Evolutionary conservation across 2,797 vertebrate species (phyloP).

Genomic region (Uromys caudimaculatus): DNA sequence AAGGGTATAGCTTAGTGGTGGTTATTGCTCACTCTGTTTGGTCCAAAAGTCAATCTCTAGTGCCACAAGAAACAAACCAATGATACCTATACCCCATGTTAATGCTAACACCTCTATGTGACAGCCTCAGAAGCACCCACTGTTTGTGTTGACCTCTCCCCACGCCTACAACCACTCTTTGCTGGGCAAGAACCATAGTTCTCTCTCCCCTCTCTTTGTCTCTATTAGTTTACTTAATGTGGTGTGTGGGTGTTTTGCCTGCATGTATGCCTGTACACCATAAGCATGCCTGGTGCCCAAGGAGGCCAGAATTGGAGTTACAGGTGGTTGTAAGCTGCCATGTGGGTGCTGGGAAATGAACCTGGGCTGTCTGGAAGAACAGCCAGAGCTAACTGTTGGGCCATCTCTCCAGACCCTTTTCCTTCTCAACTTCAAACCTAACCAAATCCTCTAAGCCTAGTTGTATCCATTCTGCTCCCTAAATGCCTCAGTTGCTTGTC

Average conservation of each 20-base stretch:
- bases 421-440: not conserved
- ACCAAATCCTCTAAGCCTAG: not conserved
- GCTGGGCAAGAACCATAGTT: not conserved
- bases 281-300: not conserved
- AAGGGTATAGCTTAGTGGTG: too few relatives aligned
- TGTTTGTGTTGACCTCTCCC: not conserved
- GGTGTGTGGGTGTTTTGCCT: not conserved
- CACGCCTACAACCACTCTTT: slow-evolving; percentile 29
- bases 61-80: not conserved
- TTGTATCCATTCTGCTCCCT: not conserved
- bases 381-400: not conserved
- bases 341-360: not conserved
- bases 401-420: not conserved
- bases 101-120: not conserved
- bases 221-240: not conserved
- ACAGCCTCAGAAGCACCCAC: slow-evolving; percentile 14
- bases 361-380: not conserved
- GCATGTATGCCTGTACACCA: too few relatives aligned
- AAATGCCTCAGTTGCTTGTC: not conserved
- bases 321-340: not conserved
- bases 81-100: too few relatives aligned
- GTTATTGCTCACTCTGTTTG: not conserved
- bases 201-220: too few relatives aligned
- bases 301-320: not conserved
- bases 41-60: not conserved